phyloP scores from a whole-genome alignment of 2,888 invertebrate species.

The Ariolimax columbianus region DNA sequence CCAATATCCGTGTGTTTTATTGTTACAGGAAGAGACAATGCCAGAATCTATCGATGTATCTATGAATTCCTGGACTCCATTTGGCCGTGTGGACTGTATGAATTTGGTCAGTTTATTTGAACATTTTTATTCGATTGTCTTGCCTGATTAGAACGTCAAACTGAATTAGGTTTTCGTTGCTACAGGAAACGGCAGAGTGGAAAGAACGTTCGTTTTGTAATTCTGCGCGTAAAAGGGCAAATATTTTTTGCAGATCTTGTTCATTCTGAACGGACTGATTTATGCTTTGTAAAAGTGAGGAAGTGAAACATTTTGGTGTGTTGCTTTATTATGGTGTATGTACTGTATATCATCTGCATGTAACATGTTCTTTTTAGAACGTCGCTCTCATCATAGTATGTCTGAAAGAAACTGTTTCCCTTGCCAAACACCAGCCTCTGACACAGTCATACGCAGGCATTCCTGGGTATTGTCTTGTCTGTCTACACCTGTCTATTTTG shows the following conservation, averaged over 20 bases:
- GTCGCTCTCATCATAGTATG: too few relatives aligned
- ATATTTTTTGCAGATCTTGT: neutral
- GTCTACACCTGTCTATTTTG: too few relatives aligned
- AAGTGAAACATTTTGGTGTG: too few relatives aligned
- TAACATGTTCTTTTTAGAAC: too few relatives aligned
- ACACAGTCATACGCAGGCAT: too few relatives aligned
- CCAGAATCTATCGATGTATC: neutral
- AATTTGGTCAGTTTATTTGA: neutral
- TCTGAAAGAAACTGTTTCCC: too few relatives aligned
- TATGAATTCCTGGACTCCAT: neutral
- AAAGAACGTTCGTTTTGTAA: neutral
- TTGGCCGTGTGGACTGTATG: slow-evolving; percentile 9
- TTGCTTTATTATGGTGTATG: too few relatives aligned
- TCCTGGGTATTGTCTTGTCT: too few relatives aligned
- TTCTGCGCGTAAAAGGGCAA: neutral
- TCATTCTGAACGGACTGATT: neutral
- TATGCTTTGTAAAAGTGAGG: too few relatives aligned
- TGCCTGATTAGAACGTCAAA: neutral
- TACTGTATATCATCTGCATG: too few relatives aligned
- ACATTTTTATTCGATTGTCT: neutral
- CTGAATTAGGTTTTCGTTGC: neutral
- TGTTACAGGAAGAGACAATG: neutral
- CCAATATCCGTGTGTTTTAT: neutral
- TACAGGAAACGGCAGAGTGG: neutral
- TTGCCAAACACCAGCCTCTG: too few relatives aligned